Evolutionary conservation across 2,797 vertebrate genomes (phyloP), one percentile per base, ranked within the genome.

Genomic region (Chelmon rostratus): DNA sequence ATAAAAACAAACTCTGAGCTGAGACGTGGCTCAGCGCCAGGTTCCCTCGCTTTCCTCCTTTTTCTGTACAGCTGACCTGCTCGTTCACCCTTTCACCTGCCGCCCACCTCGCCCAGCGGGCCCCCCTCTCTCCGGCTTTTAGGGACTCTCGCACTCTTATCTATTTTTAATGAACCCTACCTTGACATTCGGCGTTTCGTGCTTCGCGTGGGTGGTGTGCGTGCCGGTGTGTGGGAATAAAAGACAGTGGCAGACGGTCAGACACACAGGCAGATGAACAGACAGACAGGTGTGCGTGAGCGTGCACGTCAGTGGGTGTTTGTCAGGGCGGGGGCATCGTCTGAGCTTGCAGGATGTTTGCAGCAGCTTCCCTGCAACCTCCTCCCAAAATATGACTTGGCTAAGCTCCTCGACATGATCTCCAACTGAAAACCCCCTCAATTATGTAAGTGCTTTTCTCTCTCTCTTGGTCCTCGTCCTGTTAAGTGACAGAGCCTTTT

Each of bases 371-470:
- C 62, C 70, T 42, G 57, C 69, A 54, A 72, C 68, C 61, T 84
- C 38, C 63, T 49, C 72, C 73, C 50, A 83, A 78, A 88, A 73
- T 68, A 75, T 73, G n/a, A 50, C 57, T 62, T 0, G 18, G 21
- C 23, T 58, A 23, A 61, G 50, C 50, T 68, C 38, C 37, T 37
- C 11, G 3, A 63, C 72, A 40, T 70, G 62, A 79, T 53, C 76
- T 66, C 65, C 8, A 8, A 8, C 61, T 78, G 79, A 88, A 88
- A 86, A 81, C 37, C 35, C 23, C 64, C 59, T 92, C 71, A 79
- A 79, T 92, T 86, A 91, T 89, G 86, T 81, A 89, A 88, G 69
- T 38, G 61, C 70, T 84, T 66, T 31, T 57, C 52, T 50, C 69
- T 63, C 61, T 40, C 63, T 54, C 21, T 13, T 13, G 31, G 42